phyloP scores from a whole-genome alignment of 2,113 vertebrate species.

The Zapornia atra region DNA sequence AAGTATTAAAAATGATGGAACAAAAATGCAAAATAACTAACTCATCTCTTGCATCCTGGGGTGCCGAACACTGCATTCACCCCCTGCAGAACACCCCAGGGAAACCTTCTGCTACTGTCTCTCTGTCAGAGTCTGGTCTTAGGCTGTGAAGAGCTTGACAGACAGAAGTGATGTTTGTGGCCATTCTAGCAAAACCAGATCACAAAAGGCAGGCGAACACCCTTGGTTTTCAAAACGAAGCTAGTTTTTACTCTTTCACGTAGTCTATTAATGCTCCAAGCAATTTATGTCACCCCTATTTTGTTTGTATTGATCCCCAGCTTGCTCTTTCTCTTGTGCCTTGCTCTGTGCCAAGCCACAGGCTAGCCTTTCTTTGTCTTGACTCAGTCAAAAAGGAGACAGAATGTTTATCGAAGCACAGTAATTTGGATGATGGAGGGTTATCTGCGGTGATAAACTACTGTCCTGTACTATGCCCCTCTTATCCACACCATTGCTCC shows the following conservation, averaged over 20 bases:
- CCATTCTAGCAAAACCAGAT: background rate
- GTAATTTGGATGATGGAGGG: background rate
- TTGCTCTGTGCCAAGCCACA: background rate
- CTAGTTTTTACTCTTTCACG: background rate
- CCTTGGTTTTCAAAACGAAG: constrained; percentile 28
- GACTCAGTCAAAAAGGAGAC: constrained; percentile 15
- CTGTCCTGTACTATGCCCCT: background rate
- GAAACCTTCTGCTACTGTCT: background rate
- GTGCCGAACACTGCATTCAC: background rate
- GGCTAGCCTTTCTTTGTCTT: background rate
- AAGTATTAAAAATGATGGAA: background rate
- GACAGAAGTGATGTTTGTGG: background rate
- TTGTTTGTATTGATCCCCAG: constrained; percentile 41
- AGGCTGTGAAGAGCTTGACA: background rate
- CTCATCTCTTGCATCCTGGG: background rate
- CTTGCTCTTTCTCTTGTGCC: background rate
- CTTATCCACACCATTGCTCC: background rate
- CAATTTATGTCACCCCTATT: constrained; percentile 52
- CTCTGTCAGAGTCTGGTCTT: accelerated
- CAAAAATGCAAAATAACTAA: background rate
- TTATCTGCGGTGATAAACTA: background rate
- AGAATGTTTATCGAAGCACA: background rate
- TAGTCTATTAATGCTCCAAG: constrained; percentile 46
- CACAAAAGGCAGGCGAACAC: background rate
- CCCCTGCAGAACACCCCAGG: background rate